phyloP scores from a whole-genome alignment of 1,140 invertebrate genomes.

The Drosophila busckii region DNA sequence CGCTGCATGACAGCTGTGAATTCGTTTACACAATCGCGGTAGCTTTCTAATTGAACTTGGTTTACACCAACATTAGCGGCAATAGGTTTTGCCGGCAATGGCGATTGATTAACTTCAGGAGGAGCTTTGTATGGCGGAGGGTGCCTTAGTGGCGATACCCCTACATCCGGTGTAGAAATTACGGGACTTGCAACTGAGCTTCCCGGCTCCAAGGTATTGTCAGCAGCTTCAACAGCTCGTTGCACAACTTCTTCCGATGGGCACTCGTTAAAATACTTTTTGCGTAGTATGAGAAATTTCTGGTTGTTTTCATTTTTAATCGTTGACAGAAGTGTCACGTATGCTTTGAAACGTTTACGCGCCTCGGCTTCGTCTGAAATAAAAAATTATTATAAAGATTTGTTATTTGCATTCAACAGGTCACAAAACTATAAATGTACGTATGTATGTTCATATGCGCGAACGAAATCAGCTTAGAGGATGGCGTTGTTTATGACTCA shows the following conservation, averaged over 20 bases:
- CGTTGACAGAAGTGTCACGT: constrained; percentile 91
- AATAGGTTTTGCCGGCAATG: constrained; percentile 5
- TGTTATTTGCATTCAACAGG: constrained; percentile 42
- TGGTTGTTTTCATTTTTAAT: constrained; percentile 90
- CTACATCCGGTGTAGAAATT: constrained; percentile 49
- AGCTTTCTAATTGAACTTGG: constrained; percentile 52
- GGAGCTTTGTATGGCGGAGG: constrained; percentile 85
- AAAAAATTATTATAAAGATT: background rate
- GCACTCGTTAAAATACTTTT: constrained; percentile 82
- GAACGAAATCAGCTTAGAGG: too few relatives aligned
- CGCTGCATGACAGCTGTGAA: constrained; percentile 54
- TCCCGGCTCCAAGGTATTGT: constrained; percentile 52
- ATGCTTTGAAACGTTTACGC: constrained; percentile 92
- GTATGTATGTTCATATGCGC: background rate
- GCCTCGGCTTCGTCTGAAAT: constrained; percentile 85
- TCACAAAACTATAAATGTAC: constrained; percentile 9
- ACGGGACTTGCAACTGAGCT: constrained; percentile 57
- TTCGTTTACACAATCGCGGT: constrained; percentile 70
- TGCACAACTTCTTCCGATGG: constrained; percentile 79
- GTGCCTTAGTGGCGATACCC: constrained; percentile 63
- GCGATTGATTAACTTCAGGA: constrained; percentile 80
- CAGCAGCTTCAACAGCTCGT: constrained; percentile 63
- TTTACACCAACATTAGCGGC: constrained; percentile 23
- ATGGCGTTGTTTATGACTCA: constrained; percentile 61
- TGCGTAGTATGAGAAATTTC: constrained; percentile 90